Conservation (phyloP, 2,888 invertebrate species). For the Amphipyra berbera region DNA sequence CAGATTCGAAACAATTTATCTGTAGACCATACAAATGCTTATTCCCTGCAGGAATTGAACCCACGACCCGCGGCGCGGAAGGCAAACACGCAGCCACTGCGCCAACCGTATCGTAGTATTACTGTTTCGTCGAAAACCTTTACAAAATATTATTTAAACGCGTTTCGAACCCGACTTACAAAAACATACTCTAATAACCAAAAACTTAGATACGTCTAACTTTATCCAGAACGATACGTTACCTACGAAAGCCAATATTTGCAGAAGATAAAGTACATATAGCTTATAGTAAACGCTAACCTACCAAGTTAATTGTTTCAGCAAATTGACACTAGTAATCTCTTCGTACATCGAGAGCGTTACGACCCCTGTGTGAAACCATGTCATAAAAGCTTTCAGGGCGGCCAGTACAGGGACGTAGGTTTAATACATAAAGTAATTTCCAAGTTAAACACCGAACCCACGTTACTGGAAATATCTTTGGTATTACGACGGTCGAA, state of each 20-base stretch:
- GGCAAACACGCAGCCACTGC: too few relatives aligned
- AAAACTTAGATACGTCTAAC: too few relatives aligned
- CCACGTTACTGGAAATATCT: slow-evolving; percentile 42
- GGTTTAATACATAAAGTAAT: slow-evolving; percentile 47
- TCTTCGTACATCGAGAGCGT: slow-evolving; percentile 24
- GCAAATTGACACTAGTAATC: slow-evolving; percentile 41
- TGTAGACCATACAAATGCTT: too few relatives aligned
- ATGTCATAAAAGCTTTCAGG: slow-evolving; percentile 49
- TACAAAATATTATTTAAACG: too few relatives aligned
- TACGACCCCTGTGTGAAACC: slow-evolving; percentile 44
- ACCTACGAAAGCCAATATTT: not conserved
- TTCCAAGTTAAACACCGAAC: slow-evolving; percentile 40
- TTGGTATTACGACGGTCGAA: slow-evolving; percentile 38
- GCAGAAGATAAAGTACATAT: not conserved
- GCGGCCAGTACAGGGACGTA: slow-evolving; percentile 6
- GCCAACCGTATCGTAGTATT: too few relatives aligned
- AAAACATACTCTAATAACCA: too few relatives aligned
- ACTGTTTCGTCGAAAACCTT: too few relatives aligned
- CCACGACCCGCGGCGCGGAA: too few relatives aligned
- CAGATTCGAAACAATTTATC: too few relatives aligned
- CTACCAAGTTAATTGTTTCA: slow-evolving; percentile 31
- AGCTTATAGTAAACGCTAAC: not conserved
- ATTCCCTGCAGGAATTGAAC: too few relatives aligned
- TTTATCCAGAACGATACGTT: too few relatives aligned
- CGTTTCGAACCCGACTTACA: too few relatives aligned